Base-by-base conservation (phyloP, 2,797 vertebrate genomes). In the Macroramphosus scolopax region DNA sequence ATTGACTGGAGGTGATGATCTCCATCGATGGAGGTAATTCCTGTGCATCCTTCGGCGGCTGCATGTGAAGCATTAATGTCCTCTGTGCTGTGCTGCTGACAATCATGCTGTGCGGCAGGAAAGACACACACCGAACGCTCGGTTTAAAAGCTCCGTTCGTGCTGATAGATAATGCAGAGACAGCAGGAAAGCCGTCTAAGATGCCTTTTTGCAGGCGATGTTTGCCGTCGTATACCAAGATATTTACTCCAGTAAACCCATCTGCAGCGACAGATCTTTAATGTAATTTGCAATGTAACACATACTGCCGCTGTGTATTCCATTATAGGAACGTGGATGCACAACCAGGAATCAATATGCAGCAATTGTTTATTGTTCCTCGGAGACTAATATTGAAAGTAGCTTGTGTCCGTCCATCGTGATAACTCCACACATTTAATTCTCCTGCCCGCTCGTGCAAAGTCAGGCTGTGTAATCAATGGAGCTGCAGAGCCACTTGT, bases 81-180 rank as follows among this genome's bases (percentile, higher is more conserved):
- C 45, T 17, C 12, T 22, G 8, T 55, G 64, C 72, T 68, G 64
- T 34, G 60, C 48, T 36, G 57, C 63, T 62, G 35, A 54, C 51
- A 50, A 17, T 20, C 11, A 12, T n/a, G n/a, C n/a, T n/a, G n/a
- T n/a, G n/a, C n/a, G n/a, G n/a, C n/a, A n/a, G 41, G 11, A 61
- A 38, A 35, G 47, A 62, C 33, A 61, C 33, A 14, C 24, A 50
- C 30, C 36, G 26, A 10, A 32, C n/a, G 35, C 14, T 49, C 20
- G 20, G 3, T 22, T 22, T 22, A 22, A 60, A 70, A 72, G 35
- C 30, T 9, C 7, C 0, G 4, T n/a, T 69, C 67, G 11, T 48
- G 50, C 43, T 65, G 56, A 62, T 44, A 50, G 43, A 55, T 14
- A 30, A 28, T 11, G 24, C 37, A 35, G 29, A 44, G 14, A 16